Percentiles rank a stretch among this genome's conserved stretches.
phyloP scores from a whole-genome alignment of 2,113 vertebrate species.

The Barnardius zonarius region DNA sequence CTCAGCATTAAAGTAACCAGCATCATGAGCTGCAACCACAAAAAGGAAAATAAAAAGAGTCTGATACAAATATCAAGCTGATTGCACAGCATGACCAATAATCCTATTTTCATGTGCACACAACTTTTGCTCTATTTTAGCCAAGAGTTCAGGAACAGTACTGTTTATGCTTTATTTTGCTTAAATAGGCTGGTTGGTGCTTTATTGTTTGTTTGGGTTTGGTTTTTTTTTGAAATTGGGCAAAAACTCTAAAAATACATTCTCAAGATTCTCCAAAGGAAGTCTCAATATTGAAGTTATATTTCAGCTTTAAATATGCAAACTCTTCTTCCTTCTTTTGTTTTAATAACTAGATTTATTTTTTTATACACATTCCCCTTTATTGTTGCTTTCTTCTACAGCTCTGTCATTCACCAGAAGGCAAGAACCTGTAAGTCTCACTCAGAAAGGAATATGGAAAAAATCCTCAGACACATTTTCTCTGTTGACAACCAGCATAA shows the following conservation, averaged over 20 bases:
- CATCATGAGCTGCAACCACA: constrained; percentile 82
- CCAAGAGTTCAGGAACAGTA: not conserved
- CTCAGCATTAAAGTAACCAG: constrained; percentile 85
- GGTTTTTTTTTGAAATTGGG: not conserved
- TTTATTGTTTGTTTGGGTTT: not conserved
- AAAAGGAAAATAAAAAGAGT: not conserved
- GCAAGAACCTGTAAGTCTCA: not conserved
- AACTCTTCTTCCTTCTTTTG: not conserved
- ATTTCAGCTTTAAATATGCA: not conserved
- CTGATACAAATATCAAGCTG: not conserved
- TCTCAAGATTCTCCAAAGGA: not conserved
- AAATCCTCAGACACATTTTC: not conserved
- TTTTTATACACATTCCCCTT: not conserved
- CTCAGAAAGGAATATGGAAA: not conserved
- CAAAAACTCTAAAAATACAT: not conserved
- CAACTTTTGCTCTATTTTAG: not conserved
- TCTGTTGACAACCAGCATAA: not conserved
- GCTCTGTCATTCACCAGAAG: not conserved
- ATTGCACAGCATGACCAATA: not conserved
- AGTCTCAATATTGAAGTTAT: not conserved
- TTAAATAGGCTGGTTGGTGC: not conserved
- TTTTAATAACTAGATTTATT: not conserved
- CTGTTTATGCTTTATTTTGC: not conserved
- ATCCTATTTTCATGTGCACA: not conserved
- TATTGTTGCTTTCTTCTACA: not conserved